Conservation (phyloP, 2,113 vertebrate species). For the Orcinus orca region DNA sequence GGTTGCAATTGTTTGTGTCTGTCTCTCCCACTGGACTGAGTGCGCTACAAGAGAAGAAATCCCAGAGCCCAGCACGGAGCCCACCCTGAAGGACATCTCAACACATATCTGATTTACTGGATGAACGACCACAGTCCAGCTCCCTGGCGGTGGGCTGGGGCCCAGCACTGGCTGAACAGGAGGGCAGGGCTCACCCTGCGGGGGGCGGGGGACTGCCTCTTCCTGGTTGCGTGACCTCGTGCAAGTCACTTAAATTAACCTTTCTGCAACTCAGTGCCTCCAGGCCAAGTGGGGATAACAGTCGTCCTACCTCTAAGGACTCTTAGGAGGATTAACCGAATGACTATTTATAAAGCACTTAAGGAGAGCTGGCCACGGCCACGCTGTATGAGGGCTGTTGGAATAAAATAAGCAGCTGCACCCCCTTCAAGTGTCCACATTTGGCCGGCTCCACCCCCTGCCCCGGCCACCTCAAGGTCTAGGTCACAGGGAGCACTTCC, state of each 20-base stretch:
- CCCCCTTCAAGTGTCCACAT: neutral
- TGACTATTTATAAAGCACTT: neutral
- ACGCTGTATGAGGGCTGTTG: fast-evolving
- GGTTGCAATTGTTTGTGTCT: fast-evolving
- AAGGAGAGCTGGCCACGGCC: neutral
- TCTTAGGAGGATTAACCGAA: neutral
- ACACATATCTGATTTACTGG: neutral
- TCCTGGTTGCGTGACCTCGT: neutral
- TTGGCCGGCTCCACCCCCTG: neutral
- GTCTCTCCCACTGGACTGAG: neutral
- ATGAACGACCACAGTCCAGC: neutral
- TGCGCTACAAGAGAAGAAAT: neutral
- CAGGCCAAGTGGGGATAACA: no score
- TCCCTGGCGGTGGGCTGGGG: neutral
- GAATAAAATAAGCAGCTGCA: neutral
- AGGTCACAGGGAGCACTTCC: neutral
- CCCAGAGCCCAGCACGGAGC: neutral
- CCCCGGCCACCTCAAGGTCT: neutral
- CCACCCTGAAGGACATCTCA: neutral
- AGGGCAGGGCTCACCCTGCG: neutral
- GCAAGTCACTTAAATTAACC: neutral
- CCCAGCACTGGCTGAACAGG: neutral
- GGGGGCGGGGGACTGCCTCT: neutral
- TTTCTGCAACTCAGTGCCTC: neutral
- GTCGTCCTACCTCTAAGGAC: neutral